Evolutionary conservation across 2,113 vertebrate genomes (phyloP), one percentile per base, ranked within the genome.

Genomic region (Peucedramus taeniatus): DNA sequence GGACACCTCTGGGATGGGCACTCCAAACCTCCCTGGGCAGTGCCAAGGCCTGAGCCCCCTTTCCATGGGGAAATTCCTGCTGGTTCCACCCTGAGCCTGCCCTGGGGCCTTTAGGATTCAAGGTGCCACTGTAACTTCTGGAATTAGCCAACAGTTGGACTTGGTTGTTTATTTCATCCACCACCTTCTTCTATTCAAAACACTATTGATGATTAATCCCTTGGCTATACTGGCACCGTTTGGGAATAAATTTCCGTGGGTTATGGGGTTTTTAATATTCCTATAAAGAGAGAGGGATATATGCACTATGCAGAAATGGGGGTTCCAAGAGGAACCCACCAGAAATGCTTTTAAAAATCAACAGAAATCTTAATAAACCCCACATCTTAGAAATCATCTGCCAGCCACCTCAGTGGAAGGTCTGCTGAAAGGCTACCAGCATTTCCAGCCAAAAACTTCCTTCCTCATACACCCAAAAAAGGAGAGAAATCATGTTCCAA

Each of bases 11-110:
- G 56, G 51, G 31, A 42, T 37, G 56, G 47, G 56, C 5, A 26
- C 21, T 31, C 8, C 68, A 33, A 26, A 7, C 12, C 40, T 23
- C n/a, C 57, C 63, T 10, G 61, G 39, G 50, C 40, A 54, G 7
- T 11, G 3, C 66, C 66, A 28, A 2, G 0, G 1, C 50, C 68
- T 72, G 57, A 13, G 0, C 22, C 1, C 60, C 31, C 27, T 44
- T 44, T 44, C 63, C 53, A 23, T 14, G 33, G 5, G 12, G 6
- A 44, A 68, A 68, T 66, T 44, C 44, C 59, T 72, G 14, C 76
- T 49, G 42, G 0, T 54, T 1, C 30, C 74, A 4, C 1, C 23
- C 56, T n/a, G 24, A 24, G 4, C 24, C 24, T 47, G 3, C 56
- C 56, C 33, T 13, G 35, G 1, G 66, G 42, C 70, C 1, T 4